Percentiles rank a stretch among this genome's conserved stretches.
Evolutionary conservation across 2,797 vertebrate species (phyloP).

Genomic region (Chrysocyon brachyurus): DNA sequence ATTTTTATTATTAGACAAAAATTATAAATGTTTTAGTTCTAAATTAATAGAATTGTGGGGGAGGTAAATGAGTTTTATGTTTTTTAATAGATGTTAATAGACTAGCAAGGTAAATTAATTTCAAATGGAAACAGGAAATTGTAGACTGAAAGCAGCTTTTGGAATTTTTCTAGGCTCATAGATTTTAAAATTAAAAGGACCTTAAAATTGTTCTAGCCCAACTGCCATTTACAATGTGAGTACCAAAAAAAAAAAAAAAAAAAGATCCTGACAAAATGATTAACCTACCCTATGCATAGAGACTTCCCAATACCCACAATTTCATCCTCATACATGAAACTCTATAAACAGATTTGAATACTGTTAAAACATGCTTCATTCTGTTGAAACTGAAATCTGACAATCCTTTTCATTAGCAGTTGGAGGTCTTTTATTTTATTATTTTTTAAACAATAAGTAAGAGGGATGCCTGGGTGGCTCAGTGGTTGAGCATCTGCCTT

Average conservation of each 20-base stretch:
- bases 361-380: neutral
- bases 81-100: neutral
- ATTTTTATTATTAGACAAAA: neutral
- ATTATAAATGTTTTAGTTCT: neutral
- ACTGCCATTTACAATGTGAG: neutral
- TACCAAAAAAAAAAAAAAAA: neutral
- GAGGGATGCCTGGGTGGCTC: neutral
- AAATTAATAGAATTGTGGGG: neutral
- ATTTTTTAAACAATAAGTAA: neutral
- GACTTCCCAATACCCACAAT: neutral
- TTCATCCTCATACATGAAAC: neutral
- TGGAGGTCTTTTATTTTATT: neutral
- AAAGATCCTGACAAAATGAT: neutral
- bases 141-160: neutral
- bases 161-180: neutral
- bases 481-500: no score
- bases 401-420: neutral
- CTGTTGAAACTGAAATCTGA: neutral
- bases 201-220: neutral
- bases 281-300: neutral
- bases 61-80: neutral
- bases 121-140: neutral
- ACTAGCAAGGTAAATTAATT: neutral
- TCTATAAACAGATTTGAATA: neutral
- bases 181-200: neutral